These are phyloP conservation scores for Spicauda simplicius DNA, from an alignment of 2,888 invertebrate species.

Conservation along the genomic window DNA sequence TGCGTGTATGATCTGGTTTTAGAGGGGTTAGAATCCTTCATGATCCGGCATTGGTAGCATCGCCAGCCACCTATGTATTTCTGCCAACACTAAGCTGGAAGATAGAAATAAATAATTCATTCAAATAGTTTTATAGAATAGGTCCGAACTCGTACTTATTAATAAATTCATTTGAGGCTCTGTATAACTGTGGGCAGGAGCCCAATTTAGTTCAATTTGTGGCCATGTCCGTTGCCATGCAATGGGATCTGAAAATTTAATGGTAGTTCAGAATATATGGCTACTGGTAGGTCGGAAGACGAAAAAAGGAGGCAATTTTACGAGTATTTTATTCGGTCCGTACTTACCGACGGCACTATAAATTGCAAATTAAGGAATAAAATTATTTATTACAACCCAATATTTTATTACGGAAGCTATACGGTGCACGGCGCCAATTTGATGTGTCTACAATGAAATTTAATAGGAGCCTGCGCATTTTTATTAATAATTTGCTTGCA, in stretches of 20 bases:
- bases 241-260: constrained; percentile 63
- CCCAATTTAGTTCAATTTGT: constrained; percentile 62
- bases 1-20: no score
- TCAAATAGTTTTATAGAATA: background rate
- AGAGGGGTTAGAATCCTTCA: no score
- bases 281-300: constrained; percentile 15
- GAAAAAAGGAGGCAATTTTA: constrained; percentile 21
- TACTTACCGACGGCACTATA: constrained; percentile 15
- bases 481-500: no score
- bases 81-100: no score
- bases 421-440: background rate
- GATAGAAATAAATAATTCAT: no score
- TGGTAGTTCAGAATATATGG: constrained; percentile 43
- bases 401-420: constrained; percentile 1
- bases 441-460: no score
- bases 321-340: constrained; percentile 23
- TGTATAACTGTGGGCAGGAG: constrained; percentile 20
- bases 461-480: no score
- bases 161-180: constrained; percentile 12
- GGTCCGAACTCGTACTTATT: background rate
- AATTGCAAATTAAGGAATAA: constrained; percentile 26
- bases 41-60: no score
- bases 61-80: no score
- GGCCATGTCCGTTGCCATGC: constrained; percentile 53
- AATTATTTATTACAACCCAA: constrained; percentile 14